phyloP scores from a whole-genome alignment of 2,797 vertebrate genomes.

The Propithecus perrieri region DNA sequence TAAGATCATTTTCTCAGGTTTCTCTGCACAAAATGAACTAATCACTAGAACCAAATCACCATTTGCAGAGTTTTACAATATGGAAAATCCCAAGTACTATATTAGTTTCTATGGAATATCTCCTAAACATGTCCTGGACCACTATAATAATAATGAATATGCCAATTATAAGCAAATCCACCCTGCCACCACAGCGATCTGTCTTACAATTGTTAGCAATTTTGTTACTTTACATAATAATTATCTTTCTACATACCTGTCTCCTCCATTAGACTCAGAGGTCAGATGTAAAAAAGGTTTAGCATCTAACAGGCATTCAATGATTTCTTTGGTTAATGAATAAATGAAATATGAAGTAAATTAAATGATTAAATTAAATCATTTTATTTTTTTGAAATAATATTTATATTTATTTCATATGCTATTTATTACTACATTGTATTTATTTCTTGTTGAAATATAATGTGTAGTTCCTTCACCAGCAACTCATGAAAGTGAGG shows the following conservation, averaged over 20 bases:
- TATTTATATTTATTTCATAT: not conserved
- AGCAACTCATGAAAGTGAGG: not conserved
- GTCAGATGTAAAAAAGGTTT: not conserved
- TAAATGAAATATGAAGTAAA: not conserved
- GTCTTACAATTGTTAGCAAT: not conserved
- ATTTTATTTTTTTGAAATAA: not conserved
- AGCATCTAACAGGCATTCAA: not conserved
- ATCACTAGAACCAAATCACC: not conserved
- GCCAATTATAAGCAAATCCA: constrained; percentile 39
- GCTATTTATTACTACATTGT: not conserved
- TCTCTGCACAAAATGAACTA: not conserved
- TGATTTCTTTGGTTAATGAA: not conserved
- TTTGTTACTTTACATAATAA: constrained; percentile 39
- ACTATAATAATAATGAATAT: constrained; percentile 3
- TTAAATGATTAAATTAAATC: not conserved
- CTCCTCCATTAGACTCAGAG: not conserved
- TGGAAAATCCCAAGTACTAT: constrained; percentile 29
- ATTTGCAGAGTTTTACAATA: not conserved
- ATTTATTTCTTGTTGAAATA: not conserved
- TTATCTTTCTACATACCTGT: not conserved
- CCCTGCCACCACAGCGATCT: not conserved
- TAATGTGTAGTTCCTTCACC: not conserved
- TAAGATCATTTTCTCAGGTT: not conserved
- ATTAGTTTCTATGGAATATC: constrained; percentile 18
- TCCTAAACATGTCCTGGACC: not conserved